Conservation (phyloP, 2,113 vertebrate species). For the Cololabis saira region DNA sequence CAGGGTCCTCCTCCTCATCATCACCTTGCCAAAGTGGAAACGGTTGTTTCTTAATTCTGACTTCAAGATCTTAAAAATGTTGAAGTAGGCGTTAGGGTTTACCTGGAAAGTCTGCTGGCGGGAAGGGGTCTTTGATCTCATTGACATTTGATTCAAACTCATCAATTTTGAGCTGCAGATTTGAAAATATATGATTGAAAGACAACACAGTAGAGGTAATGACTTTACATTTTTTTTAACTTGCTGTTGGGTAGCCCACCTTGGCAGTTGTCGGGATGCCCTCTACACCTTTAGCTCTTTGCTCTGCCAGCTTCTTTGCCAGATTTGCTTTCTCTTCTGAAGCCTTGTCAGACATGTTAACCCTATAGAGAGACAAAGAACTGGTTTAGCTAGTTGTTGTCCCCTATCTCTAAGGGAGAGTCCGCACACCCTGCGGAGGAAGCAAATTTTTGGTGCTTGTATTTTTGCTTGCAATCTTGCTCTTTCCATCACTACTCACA, state of each 20-base stretch:
- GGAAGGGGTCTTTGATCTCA: constrained; percentile 95
- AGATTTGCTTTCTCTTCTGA: constrained; percentile 87
- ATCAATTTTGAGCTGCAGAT: constrained; percentile 89
- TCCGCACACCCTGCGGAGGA: too few relatives aligned
- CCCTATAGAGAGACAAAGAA: constrained; percentile 68
- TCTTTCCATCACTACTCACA: too few relatives aligned
- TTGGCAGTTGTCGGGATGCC: constrained; percentile 92
- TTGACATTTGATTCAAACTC: constrained; percentile 96
- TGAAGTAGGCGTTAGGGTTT: constrained; percentile 10
- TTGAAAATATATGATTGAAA: constrained; percentile 13
- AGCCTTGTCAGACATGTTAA: constrained; percentile 83
- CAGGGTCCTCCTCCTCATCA: constrained; percentile 94
- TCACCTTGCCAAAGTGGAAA: constrained; percentile 79
- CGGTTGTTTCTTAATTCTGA: not conserved
- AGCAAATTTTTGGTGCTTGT: too few relatives aligned
- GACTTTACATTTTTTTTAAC: too few relatives aligned
- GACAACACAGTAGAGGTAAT: too few relatives aligned
- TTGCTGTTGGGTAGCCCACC: constrained; percentile 70
- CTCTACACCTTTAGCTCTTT: constrained; percentile 87
- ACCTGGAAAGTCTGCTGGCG: constrained; percentile 95
- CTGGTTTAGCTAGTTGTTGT: too few relatives aligned
- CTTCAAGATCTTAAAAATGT: not conserved
- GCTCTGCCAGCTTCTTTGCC: constrained; percentile 89
- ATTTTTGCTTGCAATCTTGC: too few relatives aligned
- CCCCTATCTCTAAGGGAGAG: too few relatives aligned